Evolutionary conservation across 2,888 invertebrate genomes (phyloP), one percentile per base, ranked within the genome.

Genomic region (Oeneis ivallda): DNA sequence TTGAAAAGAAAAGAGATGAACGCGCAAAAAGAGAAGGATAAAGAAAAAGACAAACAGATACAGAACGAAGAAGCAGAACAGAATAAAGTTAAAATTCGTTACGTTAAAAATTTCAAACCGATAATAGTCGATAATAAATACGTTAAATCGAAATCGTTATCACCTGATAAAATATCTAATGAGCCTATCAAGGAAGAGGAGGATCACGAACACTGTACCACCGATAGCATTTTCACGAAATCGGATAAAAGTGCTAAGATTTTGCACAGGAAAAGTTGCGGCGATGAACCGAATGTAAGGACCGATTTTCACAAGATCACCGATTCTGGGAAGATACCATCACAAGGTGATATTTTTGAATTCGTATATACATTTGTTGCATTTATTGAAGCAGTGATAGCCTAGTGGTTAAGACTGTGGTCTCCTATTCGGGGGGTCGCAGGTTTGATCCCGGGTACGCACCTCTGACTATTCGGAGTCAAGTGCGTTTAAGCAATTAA

Each of bases 261-360:
- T 4, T 56, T 86, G 7, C 89, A 90, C 60, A 83, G 92, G 49
- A 92, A 92, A 70, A 92, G 92, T 68, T 92, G 90, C 71, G 92
- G 92, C 0, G 92, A 92, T 49, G 92, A 92, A 65, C 91, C 91
- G 0, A 84, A 74, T 68, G 67, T 79, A 1, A 84, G 82, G 65
- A 71, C 65, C 41, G 90, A 90, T 0, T 81, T 84, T 43, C 75
- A 78, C 26, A 87, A 83, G 76, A 89, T 90, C 13, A 77, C 86
- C 0, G 92, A 91, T 72, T 80, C 81, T 1, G 83, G 82, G 0
- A 91, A 89, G 61, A 93, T 95, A 13, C 96, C 96, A 0, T 96
- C 96, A n/a, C 95, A 96, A 80, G 49, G 49, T 50, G 5, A 50
- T 9, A 9, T 47, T 19, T 0, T 17, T 47, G 17, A 7, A 15